Percentiles rank a stretch among this genome's conserved stretches.
Evolutionary conservation across 2,888 invertebrate genomes (phyloP).

Genomic region (Synergus laeviventris): DNA sequence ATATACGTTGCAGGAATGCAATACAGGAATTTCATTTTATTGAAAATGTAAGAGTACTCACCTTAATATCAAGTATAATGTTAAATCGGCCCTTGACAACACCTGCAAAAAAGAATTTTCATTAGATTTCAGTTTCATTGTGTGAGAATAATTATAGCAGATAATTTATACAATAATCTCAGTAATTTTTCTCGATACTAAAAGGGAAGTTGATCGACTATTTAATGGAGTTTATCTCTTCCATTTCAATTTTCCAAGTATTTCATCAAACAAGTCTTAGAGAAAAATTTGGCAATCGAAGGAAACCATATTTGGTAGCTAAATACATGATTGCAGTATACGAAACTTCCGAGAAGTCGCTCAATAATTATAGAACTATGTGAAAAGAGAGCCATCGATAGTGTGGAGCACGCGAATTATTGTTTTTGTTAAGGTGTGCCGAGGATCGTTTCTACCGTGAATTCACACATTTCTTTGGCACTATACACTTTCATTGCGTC

Average conservation of each 20-base stretch:
- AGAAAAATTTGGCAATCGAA: slow-evolving; percentile 3
- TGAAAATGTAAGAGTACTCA: slow-evolving; percentile 13
- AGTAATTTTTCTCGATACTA: neutral
- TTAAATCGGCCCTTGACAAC: neutral
- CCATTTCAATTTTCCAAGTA: neutral
- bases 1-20: slow-evolving; percentile 42
- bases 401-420: slow-evolving; percentile 10
- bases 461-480: slow-evolving; percentile 35
- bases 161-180: too few species aligned
- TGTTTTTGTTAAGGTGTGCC: slow-evolving; percentile 12
- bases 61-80: neutral
- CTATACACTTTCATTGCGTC: slow-evolving; percentile 37
- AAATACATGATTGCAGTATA: neutral
- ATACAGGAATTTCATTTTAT: neutral
- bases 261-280: neutral
- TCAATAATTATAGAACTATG: slow-evolving; percentile 14
- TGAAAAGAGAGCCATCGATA: neutral
- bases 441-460: slow-evolving; percentile 2
- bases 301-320: neutral
- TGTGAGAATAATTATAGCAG: neutral
- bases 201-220: slow-evolving; percentile 2
- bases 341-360: neutral
- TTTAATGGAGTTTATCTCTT: neutral
- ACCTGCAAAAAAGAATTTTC: neutral
- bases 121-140: neutral